Base-by-base conservation (phyloP, 2,797 vertebrate species). In the Gymnoscopelus microlampas region DNA sequence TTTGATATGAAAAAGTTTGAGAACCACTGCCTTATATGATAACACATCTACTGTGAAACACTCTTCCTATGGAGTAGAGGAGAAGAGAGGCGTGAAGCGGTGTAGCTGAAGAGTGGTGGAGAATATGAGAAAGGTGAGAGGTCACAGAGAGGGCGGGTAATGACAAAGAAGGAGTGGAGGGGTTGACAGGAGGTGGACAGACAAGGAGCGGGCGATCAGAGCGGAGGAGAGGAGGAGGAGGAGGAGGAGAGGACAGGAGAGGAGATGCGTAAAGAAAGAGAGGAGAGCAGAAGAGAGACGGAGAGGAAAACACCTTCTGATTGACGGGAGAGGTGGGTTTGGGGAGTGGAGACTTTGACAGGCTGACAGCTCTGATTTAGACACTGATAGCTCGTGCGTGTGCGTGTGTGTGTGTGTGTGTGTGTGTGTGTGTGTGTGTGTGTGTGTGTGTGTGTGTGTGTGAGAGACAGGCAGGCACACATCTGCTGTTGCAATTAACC, bases 401-500 rank as follows among this genome's bases (percentile, higher is more conserved):
- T 56, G 66, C 51, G 39, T 60, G 51, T 59, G 60, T 59, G 66
- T 62, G 44, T 19, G 48, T 63, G 48, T 63, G 60, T 19, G 48
- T 63, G 48, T 60, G 48, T 63, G 48, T 63, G 60, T 19, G 48
- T 63, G 48, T 60, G 14, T 58, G 24, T 39, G 61, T 68, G 14
- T 60, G 58, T 47, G 53, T 24, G 63, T 47, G 63, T 53, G 69
- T 76, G 61, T 73, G 63, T 66, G 74, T 56, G 68, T 57, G 67
- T 67, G 60, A 78, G 56, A 72, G 63, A 79, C 66, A 83, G 53
- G 63, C 65, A 81, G 64, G 86, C 83, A 85, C 89, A 87, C 77
- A 85, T 79, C 76, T 85, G 81, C 86, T 81, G 66, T 83, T 88
- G 72, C 89, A 96, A 96, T 86, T 96, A 89, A 89, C 91, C 86